Evolutionary conservation across 2,888 invertebrate genomes (phyloP), one percentile per base, ranked within the genome.

Genomic region (Drosophila fungiperda): DNA sequence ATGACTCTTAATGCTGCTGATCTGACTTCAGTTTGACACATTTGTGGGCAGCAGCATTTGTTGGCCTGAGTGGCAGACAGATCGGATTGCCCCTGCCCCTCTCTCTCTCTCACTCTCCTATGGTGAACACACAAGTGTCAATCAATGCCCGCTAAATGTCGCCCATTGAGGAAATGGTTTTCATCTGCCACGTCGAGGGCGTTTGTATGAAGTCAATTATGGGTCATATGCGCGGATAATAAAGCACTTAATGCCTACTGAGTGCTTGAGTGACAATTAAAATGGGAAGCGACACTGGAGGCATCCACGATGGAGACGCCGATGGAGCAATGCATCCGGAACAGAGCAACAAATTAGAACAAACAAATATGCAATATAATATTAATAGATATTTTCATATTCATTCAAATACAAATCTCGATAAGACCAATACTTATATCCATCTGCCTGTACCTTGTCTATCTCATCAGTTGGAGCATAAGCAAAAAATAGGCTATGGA

Each of bases 1-100:
- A 81, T 72, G 83, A 69, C 76, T 73, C 72, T 88, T 82, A 86
- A 77, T 87, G 85, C 68, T 40, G 70, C 54, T 71, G 89, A 82
- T 89, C 90, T 72, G 90, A 82, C 85, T 87, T 32, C 73, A 69
- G 75, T 72, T 82, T 87, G 89, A 89, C 88, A 89, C 87, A 83
- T 89, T 89, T 80, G 89, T 84, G 87, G 87, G 89, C 75, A 66
- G 89, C 78, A 68, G 82, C 62, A 53, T 70, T 64, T 70, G 71
- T 58, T 53, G 50, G 33, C n/a, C 57, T 38, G 63, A 80, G 53
- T 80, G 82, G 73, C 82, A 73, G 76, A 68, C 64, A 68, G 78
- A 77, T 81, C 81, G 73, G 73, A 77, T 81, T 76, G 81, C 77
- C 54, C 45, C 29, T 29, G 29, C 4, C 26, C 26, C 26, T 26